Evolutionary conservation across 2,797 vertebrate genomes (phyloP).

Genomic region (Sitta carolinensis): DNA sequence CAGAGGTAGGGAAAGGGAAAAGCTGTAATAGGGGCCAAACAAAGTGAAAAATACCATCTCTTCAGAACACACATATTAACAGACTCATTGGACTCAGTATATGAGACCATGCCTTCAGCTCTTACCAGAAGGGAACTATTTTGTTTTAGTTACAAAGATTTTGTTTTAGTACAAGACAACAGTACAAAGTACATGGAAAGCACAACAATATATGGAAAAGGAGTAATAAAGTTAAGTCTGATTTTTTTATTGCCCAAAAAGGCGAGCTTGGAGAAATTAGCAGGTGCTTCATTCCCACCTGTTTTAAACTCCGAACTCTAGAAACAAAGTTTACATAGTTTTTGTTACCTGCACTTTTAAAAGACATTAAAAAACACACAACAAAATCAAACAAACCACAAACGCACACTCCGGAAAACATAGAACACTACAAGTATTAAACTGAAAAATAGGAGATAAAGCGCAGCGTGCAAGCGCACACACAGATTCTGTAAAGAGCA

Average conservation of each 20-base stretch:
- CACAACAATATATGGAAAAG: neutral
- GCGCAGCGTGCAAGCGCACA: fast-evolving
- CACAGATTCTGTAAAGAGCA: neutral
- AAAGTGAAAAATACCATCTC: neutral
- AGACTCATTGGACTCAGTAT: neutral
- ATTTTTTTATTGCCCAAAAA: neutral
- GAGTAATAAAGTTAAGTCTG: neutral
- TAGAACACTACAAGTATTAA: neutral
- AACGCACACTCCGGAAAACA: neutral
- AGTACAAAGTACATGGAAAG: neutral
- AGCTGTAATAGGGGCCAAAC: neutral
- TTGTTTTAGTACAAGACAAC: neutral
- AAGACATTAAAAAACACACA: neutral
- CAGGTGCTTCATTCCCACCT: neutral
- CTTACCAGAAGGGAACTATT: neutral
- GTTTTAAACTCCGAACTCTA: neutral
- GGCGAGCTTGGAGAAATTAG: neutral
- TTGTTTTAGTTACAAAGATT: neutral
- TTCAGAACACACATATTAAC: neutral
- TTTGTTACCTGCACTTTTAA: neutral
- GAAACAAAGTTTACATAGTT: neutral
- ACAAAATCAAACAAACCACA: neutral
- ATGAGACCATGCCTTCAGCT: neutral
- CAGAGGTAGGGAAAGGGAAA: fast-evolving
- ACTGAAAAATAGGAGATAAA: fast-evolving